Percentiles rank a stretch among this genome's conserved stretches.
phyloP scores from a whole-genome alignment of 1,140 invertebrate genomes.

The Bathynomus jamesi region DNA sequence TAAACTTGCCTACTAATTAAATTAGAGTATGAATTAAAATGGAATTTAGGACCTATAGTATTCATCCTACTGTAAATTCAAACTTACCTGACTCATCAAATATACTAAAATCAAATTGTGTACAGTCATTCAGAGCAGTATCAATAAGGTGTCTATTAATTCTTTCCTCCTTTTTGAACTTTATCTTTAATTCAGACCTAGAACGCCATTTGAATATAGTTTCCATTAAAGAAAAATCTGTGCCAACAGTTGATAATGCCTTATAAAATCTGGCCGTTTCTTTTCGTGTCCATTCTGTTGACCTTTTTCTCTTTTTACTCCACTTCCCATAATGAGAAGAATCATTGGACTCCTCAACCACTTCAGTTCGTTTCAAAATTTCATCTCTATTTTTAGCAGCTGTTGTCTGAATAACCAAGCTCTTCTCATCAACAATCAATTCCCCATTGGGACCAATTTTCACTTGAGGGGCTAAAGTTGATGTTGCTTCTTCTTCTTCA shows the following conservation, averaged over 20 bases:
- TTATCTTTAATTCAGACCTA: conserved; percentile 70
- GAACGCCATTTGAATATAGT: conserved; percentile 68
- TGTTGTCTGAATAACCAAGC: conserved; percentile 51
- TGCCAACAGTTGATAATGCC: conserved; percentile 75
- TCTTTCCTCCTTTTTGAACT: conserved; percentile 59
- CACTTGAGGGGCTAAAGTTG: conserved; percentile 67
- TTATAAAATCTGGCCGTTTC: conserved; percentile 58
- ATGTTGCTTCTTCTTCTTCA: conserved; percentile 41
- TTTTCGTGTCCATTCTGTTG: conserved; percentile 28
- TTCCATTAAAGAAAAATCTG: conserved; percentile 81
- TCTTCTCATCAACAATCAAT: conserved; percentile 77
- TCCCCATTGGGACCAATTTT: conserved; percentile 80
- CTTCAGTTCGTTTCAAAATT: conserved; percentile 30
- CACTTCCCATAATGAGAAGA: conserved; percentile 25
- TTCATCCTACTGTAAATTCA: not conserved
- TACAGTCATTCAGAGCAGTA: conserved; percentile 48
- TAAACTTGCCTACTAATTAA: not conserved
- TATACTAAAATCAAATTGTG: conserved; percentile 48
- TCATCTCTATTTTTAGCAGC: conserved; percentile 29
- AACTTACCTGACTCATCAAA: conserved; percentile 46
- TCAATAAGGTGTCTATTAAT: conserved; percentile 50
- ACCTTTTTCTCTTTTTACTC: conserved; percentile 29
- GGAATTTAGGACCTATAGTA: not conserved
- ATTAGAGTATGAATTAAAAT: not conserved
- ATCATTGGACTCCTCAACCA: conserved; percentile 27